phyloP scores from a whole-genome alignment of 2,113 vertebrate species.

The Cynocephalus volans region DNA sequence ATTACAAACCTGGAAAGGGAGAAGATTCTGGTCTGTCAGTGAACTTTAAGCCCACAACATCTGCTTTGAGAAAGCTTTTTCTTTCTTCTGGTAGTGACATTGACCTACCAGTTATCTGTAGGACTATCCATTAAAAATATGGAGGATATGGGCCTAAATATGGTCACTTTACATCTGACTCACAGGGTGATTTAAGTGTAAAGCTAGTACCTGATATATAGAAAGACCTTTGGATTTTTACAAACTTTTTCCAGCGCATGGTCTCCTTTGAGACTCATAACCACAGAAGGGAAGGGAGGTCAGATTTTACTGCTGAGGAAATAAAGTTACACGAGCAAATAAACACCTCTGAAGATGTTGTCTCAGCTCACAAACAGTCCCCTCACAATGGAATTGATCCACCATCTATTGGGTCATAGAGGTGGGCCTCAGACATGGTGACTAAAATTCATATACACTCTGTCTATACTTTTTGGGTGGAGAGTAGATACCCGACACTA shows the following conservation, averaged over 20 bases:
- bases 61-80: neutral
- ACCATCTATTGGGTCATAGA: neutral
- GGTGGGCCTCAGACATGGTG: neutral
- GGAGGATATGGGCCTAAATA: neutral
- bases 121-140: neutral
- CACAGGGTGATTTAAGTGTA: neutral
- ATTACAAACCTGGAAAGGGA: slow-evolving; percentile 31
- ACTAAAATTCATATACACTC: neutral
- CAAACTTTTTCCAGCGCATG: rapidly evolving
- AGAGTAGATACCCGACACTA: neutral
- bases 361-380: neutral
- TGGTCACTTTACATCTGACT: neutral
- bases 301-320: neutral
- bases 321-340: neutral
- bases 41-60: neutral
- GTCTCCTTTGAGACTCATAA: neutral
- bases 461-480: neutral
- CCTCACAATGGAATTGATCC: neutral
- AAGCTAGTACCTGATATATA: neutral
- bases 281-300: neutral
- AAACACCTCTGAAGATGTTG: neutral
- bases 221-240: neutral
- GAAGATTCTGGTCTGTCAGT: neutral
- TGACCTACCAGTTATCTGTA: neutral
- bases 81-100: neutral